Percentiles rank a stretch among this genome's conserved stretches.
phyloP scores from a whole-genome alignment of 2,113 vertebrate genomes.

The Amblyornis subalaris region DNA sequence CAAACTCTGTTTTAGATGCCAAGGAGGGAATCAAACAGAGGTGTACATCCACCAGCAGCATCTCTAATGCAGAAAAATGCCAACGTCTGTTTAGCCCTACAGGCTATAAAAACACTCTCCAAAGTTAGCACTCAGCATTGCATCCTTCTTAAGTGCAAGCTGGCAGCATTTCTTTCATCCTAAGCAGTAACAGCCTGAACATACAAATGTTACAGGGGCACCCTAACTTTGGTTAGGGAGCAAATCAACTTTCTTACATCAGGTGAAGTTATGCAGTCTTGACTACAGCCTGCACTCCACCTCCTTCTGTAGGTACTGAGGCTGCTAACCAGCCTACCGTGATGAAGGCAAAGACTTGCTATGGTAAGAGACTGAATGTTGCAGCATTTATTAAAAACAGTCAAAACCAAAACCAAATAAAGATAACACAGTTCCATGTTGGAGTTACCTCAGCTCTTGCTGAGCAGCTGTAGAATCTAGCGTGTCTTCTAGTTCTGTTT shows the following conservation, averaged over 20 bases:
- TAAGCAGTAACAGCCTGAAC: neutral
- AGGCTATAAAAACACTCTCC: neutral
- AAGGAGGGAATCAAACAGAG: neutral
- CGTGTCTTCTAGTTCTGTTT: slow-evolving; percentile 95
- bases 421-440: neutral
- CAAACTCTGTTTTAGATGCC: neutral
- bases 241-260: neutral
- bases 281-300: neutral
- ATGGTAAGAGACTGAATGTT: neutral
- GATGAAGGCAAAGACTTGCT: neutral
- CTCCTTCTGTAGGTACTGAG: neutral
- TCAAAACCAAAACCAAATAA: neutral
- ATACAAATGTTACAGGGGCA: neutral
- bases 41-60: neutral
- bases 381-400: neutral
- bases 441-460: slow-evolving; percentile 92
- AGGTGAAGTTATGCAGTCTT: neutral
- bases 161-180: neutral
- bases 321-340: neutral
- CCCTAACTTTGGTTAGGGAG: neutral
- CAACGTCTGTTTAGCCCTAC: neutral
- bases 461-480: slow-evolving; percentile 93
- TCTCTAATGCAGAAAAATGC: neutral
- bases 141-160: neutral
- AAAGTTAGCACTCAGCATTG: neutral